phyloP scores from a whole-genome alignment of 1,140 invertebrate species.

The Zaprionus vittiger region DNA sequence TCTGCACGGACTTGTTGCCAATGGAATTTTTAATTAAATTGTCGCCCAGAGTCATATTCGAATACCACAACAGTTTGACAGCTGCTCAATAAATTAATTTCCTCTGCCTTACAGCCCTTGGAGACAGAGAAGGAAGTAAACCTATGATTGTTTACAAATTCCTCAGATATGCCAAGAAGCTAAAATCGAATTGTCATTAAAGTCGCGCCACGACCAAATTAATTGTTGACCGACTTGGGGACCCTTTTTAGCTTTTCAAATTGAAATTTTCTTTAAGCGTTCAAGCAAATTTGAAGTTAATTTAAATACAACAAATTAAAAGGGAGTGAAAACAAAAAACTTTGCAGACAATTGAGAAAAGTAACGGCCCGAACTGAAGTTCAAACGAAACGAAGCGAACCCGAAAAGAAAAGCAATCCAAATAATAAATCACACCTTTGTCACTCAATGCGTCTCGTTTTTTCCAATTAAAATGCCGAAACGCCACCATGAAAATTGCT shows the following conservation, averaged over 20 bases:
- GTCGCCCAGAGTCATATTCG: constrained; percentile 39
- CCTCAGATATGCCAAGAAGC: constrained; percentile 3
- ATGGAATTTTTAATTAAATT: constrained; percentile 55
- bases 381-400: constrained; percentile 27
- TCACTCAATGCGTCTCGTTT: constrained; percentile 64
- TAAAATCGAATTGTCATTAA: constrained; percentile 33
- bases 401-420: constrained; percentile 66
- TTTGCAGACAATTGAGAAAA: constrained; percentile 58
- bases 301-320: constrained; percentile 44
- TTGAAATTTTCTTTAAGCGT: constrained; percentile 36
- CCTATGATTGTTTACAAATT: not conserved
- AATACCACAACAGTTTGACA: constrained; percentile 32
- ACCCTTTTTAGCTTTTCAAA: constrained; percentile 31
- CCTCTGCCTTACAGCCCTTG: constrained; percentile 4
- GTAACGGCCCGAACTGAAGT: constrained; percentile 37
- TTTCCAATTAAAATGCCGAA: constrained; percentile 71
- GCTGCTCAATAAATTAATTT: constrained; percentile 55
- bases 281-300: constrained; percentile 51
- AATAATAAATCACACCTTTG: constrained; percentile 80
- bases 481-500: constrained; percentile 58
- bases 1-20: constrained; percentile 11
- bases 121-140: not conserved
- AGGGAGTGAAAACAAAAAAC: constrained; percentile 30
- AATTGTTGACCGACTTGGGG: constrained; percentile 32
- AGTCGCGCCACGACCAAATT: constrained; percentile 29